Evolutionary conservation across 2,113 vertebrate genomes (phyloP), one percentile per base, ranked within the genome.

Genomic region (Poeciliopsis prolifica): DNA sequence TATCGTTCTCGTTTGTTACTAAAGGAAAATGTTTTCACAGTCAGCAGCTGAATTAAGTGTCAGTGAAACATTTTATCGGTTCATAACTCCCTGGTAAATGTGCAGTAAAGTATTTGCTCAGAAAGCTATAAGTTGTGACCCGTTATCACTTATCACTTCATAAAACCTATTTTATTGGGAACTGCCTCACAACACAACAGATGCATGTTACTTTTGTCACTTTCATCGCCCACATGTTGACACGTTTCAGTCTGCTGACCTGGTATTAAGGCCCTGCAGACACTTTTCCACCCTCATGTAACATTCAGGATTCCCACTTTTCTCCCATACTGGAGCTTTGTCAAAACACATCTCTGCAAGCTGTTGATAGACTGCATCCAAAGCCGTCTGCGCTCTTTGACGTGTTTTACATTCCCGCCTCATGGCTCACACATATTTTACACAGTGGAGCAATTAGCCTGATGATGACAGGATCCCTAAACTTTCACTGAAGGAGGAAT

Each of bases 361-460:
- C 31, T 85, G 89, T 82, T 88, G 82, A 86, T 74, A 69, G 77
- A 72, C 15, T 70, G 75, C 68, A 82, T 79, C 62, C 75, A 82
- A 74, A 83, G 42, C 63, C 42, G 51, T 90, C 81, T 67, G 51
- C 28, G 51, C 81, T 83, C 80, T 74, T 78, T 51, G 77, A 70
- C 78, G 28, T 87, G 88, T 84, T 92, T 88, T 75, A 76, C 87
- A 90, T 87, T 91, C 87, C 82, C 81, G 26, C 74, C 68, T 81
- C 70, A 72, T 77, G 79, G 78, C 75, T 85, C 44, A 65, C 60
- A 60, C 30, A 73, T 54, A 0, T 74, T 28, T 75, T 26, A 76
- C 81, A 75, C 40, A 0, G 70, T 61, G 58, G 72, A 79, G 74
- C 73, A 61, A 62, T 76, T 51, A 70, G 61, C 72, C 70, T 7